A percentile compares a stretch with the other conserved stretches of the same genome.
Evolutionary conservation across 37 sponge, comb jelly and placozoan species (phyloP).

Genomic region (Diacarnus erythraeanus): DNA sequence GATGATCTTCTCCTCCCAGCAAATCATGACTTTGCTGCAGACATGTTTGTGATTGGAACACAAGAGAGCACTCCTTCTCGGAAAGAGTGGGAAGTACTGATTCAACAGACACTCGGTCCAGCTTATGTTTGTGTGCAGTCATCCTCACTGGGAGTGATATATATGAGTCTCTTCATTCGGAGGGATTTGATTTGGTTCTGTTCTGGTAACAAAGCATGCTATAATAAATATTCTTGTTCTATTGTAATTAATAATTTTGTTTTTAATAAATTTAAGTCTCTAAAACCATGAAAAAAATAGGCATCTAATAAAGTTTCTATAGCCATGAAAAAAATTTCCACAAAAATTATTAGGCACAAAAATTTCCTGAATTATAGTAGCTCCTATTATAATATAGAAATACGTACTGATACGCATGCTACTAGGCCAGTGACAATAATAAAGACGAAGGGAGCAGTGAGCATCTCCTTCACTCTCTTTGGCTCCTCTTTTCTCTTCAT

Average conservation of each 20-base stretch:
- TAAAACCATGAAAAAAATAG: too few relatives aligned
- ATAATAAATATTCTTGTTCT: too few relatives aligned
- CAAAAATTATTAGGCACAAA: too few relatives aligned
- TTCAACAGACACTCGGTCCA: conserved; percentile 94
- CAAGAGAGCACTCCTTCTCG: conserved; percentile 84
- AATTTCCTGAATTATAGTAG: too few relatives aligned
- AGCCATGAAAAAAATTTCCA: too few relatives aligned
- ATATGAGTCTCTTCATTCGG: conserved; percentile 68
- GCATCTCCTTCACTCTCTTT: conserved; percentile 76
- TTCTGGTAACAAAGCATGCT: too few relatives aligned
- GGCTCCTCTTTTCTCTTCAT: conserved; percentile 91
- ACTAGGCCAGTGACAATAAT: conserved; percentile 71
- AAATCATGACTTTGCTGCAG: conserved; percentile 56
- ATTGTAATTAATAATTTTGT: too few relatives aligned
- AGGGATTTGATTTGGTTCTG: conserved; percentile 93
- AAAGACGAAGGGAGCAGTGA: conserved; percentile 89
- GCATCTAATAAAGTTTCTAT: too few relatives aligned
- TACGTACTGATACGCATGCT: conserved; percentile 43
- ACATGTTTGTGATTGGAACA: conserved; percentile 85
- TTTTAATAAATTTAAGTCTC: too few relatives aligned
- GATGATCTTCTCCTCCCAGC: conserved; percentile 89
- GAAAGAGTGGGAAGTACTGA: conserved; percentile 84
- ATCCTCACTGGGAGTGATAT: conserved; percentile 65
- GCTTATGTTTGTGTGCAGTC: conserved; percentile 74
- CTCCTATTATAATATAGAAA: too few relatives aligned